phyloP scores from a whole-genome alignment of 2,797 vertebrate species.

The Telmatherina bonti region DNA sequence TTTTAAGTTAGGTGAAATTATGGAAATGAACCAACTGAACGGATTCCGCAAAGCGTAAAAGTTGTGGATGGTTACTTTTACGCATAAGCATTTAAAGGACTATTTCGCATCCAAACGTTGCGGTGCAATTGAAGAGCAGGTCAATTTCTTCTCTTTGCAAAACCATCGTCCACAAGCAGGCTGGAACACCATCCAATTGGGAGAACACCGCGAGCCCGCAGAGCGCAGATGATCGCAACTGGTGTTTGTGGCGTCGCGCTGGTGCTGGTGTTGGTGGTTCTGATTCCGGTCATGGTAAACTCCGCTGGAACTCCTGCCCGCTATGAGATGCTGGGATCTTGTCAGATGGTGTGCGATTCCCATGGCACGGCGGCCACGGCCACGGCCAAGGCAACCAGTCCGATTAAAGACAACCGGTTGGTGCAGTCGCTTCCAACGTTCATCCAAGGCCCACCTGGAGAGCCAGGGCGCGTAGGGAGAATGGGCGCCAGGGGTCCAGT shows the following conservation, averaged over 20 bases:
- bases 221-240: conserved; percentile 95
- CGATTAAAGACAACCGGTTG: conserved; percentile 81
- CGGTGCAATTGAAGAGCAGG: conserved; percentile 15
- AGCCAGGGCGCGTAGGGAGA: conserved; percentile 88
- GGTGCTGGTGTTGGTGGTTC: conserved; percentile 94
- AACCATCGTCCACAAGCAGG: conserved; percentile 90
- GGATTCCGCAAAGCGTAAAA: conserved; percentile 62
- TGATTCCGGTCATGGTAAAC: conserved; percentile 97
- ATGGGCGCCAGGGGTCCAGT: conserved; percentile 90
- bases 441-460: conserved; percentile 87
- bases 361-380: conserved; percentile 90
- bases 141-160: conserved; percentile 63
- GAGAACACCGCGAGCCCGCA: conserved; percentile 89
- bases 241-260: conserved; percentile 96
- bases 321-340: conserved; percentile 97
- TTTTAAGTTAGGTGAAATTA: not conserved
- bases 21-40: conserved; percentile 53
- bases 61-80: conserved; percentile 71
- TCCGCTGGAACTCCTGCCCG: conserved; percentile 92
- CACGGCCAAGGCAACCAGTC: conserved; percentile 84
- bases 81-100: conserved; percentile 50
- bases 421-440: conserved; percentile 85
- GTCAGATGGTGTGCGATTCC: conserved; percentile 97
- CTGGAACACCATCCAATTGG: conserved; percentile 92
- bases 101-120: conserved; percentile 50